phyloP scores from a whole-genome alignment of 2,797 vertebrate genomes.

The Rhinogobio ventralis region DNA sequence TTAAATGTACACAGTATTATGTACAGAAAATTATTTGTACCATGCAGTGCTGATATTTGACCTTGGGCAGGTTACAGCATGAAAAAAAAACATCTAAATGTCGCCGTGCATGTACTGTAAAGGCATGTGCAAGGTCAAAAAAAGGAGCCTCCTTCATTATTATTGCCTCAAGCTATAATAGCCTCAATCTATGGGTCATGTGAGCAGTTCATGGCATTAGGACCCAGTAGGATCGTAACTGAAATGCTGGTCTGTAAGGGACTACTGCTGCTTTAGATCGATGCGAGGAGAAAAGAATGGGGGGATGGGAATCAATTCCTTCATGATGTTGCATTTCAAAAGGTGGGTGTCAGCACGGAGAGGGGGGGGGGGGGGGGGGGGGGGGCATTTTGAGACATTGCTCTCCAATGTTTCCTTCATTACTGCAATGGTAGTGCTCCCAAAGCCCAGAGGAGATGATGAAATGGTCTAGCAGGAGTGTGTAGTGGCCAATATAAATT shows the following conservation, averaged over 20 bases:
- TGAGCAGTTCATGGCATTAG: constrained; percentile 6
- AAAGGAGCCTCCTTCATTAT: not conserved
- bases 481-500: not conserved
- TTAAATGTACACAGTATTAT: constrained; percentile 23
- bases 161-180: not conserved
- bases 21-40: constrained; percentile 27
- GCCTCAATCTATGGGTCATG: constrained; percentile 30
- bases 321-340: constrained; percentile 57
- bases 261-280: constrained; percentile 46
- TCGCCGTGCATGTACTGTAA: not conserved
- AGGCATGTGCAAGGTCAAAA: constrained; percentile 1
- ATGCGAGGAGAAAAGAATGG: constrained; percentile 45
- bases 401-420: constrained; percentile 26
- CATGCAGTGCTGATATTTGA: constrained; percentile 24
- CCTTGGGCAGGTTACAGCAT: constrained; percentile 15
- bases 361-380: not conserved
- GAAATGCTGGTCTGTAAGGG: constrained; percentile 32
- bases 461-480: not conserved
- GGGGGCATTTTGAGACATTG: constrained; percentile 29
- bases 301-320: constrained; percentile 51
- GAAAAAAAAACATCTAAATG: not conserved
- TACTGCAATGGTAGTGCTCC: not conserved
- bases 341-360: constrained; percentile 39
- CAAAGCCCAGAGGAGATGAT: constrained; percentile 11
- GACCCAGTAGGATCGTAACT: constrained; percentile 23